Conservation (phyloP, 2,797 vertebrate genomes). For the Labroides dimidiatus region DNA sequence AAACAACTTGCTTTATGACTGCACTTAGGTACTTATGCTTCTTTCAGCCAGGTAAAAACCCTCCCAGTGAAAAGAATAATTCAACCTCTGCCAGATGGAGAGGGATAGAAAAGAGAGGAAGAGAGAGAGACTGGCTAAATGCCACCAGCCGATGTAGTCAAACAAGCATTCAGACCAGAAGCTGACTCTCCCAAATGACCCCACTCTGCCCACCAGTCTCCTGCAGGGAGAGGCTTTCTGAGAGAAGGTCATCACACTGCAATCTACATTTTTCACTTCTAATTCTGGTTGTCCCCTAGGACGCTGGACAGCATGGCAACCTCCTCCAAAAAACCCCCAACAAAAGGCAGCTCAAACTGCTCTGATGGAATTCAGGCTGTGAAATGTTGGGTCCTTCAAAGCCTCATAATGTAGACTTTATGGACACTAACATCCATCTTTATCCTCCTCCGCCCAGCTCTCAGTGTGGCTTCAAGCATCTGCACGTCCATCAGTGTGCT, state of each 20-base stretch:
- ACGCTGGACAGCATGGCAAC: conserved; percentile 1
- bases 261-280: conserved; percentile 10
- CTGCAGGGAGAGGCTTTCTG: no score
- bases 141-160: no score
- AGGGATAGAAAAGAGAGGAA: no score
- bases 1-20: no score
- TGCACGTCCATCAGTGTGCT: conserved; percentile 33
- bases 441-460: conserved; percentile 14
- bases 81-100: no score
- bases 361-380: conserved; percentile 54
- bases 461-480: conserved; percentile 51
- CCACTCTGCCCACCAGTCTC: no score
- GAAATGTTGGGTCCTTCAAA: conserved; percentile 51
- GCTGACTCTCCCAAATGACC: no score
- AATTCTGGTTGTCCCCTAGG: conserved; percentile 1
- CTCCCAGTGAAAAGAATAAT: no score
- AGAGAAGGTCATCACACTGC: background rate
- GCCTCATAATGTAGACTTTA: conserved; percentile 53
- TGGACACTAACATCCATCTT: conserved; percentile 9
- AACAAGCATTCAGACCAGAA: no score
- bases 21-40: no score
- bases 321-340: background rate
- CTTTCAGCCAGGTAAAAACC: no score
- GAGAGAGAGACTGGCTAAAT: no score
- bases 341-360: conserved; percentile 55